Conservation (phyloP, 2,797 vertebrate species). For the Apogon talboti region DNA sequence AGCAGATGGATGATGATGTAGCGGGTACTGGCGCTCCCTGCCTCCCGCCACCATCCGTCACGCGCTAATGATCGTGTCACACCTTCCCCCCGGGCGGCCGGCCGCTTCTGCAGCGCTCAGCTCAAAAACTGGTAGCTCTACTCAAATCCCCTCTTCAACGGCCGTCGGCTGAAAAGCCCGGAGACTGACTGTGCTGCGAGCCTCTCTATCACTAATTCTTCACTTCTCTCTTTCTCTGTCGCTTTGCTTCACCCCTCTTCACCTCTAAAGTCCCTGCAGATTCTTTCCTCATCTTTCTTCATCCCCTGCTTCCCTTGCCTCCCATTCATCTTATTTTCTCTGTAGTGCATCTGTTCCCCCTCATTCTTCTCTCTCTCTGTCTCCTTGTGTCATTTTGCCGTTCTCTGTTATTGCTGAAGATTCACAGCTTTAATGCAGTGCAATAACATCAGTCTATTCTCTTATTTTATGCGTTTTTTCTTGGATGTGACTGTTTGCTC, state of each 20-base stretch:
- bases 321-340: constrained; percentile 57
- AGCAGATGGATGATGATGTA: constrained; percentile 84
- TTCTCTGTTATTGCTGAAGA: constrained; percentile 11
- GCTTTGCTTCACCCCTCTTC: constrained; percentile 64
- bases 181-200: constrained; percentile 57
- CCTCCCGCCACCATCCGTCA: constrained; percentile 81
- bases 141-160: constrained; percentile 67
- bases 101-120: constrained; percentile 80
- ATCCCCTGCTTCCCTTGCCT: constrained; percentile 48
- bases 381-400: constrained; percentile 18
- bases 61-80: constrained; percentile 83
- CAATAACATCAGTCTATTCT: constrained; percentile 8
- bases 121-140: constrained; percentile 74
- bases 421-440: constrained; percentile 15
- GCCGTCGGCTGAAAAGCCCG: constrained; percentile 64
- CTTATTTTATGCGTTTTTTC: constrained; percentile 27
- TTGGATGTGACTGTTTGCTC: constrained; percentile 17
- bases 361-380: constrained; percentile 29
- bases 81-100: constrained; percentile 78
- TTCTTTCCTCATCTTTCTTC: constrained; percentile 58
- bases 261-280: constrained; percentile 71
- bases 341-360: constrained; percentile 38
- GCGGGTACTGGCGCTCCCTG: constrained; percentile 75
- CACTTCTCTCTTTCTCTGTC: constrained; percentile 44
- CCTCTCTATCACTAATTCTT: constrained; percentile 64